Evolutionary conservation across 2,888 invertebrate genomes (phyloP).

Genomic region (Apodemia mormo): DNA sequence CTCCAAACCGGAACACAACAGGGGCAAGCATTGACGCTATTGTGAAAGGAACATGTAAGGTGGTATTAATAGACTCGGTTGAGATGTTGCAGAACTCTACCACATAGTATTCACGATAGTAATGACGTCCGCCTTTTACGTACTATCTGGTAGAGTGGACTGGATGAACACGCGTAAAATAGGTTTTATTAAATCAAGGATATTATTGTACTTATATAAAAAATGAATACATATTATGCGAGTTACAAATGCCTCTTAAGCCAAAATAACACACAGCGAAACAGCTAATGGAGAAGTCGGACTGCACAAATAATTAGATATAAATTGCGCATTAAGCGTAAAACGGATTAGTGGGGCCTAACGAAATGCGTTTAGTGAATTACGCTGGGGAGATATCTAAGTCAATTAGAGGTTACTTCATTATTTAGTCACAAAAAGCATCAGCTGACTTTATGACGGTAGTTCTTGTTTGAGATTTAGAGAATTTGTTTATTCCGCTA

Average conservation of each 20-base stretch:
- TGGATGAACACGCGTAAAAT: too few relatives aligned
- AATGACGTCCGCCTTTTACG: too few relatives aligned
- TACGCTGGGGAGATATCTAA: slow-evolving; percentile 25
- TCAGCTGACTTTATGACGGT: slow-evolving; percentile 57
- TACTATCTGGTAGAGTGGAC: too few relatives aligned
- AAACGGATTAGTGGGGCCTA: not conserved
- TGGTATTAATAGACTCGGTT: too few relatives aligned
- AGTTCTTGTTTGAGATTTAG: slow-evolving; percentile 52
- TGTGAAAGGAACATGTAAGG: too few relatives aligned
- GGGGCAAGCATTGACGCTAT: too few relatives aligned
- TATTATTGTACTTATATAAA: too few relatives aligned
- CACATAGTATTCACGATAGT: too few relatives aligned
- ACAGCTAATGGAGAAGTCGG: not conserved
- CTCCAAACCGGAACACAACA: too few relatives aligned
- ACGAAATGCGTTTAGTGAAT: slow-evolving; percentile 31
- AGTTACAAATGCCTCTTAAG: not conserved
- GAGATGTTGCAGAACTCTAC: too few relatives aligned
- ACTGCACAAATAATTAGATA: not conserved
- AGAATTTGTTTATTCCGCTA: slow-evolving; percentile 60
- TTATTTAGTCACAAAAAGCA: slow-evolving; percentile 37
- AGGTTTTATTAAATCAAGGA: too few relatives aligned
- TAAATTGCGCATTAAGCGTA: not conserved
- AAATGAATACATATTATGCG: too few relatives aligned
- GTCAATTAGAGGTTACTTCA: slow-evolving; percentile 38
- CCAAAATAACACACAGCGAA: not conserved